A percentile compares a stretch with the other conserved stretches of the same genome.
phyloP scores from a whole-genome alignment of 30 jellyfish, hydroid and myxozoan species.

The Cassiopea xamachana region DNA sequence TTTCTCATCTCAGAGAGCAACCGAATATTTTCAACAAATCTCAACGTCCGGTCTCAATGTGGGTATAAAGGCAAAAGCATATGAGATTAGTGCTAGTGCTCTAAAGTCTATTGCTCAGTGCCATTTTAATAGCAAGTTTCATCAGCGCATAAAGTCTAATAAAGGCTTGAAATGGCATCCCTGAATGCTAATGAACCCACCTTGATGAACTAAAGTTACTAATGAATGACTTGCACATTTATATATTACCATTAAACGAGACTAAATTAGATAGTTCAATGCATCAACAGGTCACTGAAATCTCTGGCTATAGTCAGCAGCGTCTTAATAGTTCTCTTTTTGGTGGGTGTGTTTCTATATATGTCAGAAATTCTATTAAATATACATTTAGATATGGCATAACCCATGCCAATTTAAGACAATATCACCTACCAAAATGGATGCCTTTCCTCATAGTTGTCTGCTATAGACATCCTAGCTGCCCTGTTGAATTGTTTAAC shows the following conservation, averaged over 20 bases:
- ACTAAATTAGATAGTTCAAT: neutral
- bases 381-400: neutral
- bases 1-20: neutral
- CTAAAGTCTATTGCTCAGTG: neutral
- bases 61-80: neutral
- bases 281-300: neutral
- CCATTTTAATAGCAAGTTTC: neutral
- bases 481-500: neutral
- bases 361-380: neutral
- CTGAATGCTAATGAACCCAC: slow-evolving; percentile 3
- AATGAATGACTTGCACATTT: neutral
- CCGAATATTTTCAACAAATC: neutral
- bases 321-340: neutral
- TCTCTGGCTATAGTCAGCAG: neutral
- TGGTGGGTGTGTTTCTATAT: neutral
- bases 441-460: neutral
- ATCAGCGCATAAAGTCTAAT: neutral
- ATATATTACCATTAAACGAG: neutral
- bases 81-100: neutral
- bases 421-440: neutral
- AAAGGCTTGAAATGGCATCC: slow-evolving; percentile 12
- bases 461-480: neutral
- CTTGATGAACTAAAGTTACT: neutral
- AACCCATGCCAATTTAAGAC: neutral
- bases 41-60: neutral